phyloP scores from a whole-genome alignment of 2,888 invertebrate genomes.

The Dryocosmus kuriphilus region DNA sequence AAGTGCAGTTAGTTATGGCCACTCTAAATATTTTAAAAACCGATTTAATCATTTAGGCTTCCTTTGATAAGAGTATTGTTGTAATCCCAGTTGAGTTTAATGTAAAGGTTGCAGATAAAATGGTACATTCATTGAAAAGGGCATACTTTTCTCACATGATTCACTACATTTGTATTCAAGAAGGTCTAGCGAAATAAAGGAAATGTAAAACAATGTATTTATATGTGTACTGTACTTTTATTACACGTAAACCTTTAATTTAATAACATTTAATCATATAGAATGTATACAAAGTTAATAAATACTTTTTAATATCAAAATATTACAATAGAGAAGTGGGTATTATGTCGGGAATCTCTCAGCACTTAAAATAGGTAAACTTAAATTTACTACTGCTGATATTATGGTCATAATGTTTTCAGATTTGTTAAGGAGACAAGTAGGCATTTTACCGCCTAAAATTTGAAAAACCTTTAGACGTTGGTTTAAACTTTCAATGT shows the following conservation, averaged over 20 bases:
- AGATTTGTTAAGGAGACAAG: not conserved
- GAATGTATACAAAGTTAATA: no score
- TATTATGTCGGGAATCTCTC: conserved; percentile 37
- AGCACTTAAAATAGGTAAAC: conserved; percentile 40
- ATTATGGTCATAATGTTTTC: conserved; percentile 38
- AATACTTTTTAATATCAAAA: no score
- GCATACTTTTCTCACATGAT: not conserved
- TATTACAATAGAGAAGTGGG: not conserved
- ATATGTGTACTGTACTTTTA: no score
- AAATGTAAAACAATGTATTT: not conserved
- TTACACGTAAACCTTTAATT: no score
- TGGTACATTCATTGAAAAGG: not conserved
- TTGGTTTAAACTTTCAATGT: conserved; percentile 51
- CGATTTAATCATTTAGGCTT: conserved; percentile 34
- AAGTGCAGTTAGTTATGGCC: conserved; percentile 43
- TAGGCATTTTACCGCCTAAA: conserved; percentile 9
- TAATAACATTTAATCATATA: no score
- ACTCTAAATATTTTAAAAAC: conserved; percentile 33
- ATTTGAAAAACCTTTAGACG: conserved; percentile 43
- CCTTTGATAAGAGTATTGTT: not conserved
- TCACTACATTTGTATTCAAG: not conserved
- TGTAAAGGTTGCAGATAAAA: not conserved
- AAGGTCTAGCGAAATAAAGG: not conserved
- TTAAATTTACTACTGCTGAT: conserved; percentile 39
- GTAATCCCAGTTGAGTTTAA: not conserved